A percentile compares a stretch with the other conserved stretches of the same genome.
These are phyloP conservation scores for Semicossyphus pulcher DNA, from an alignment of 2,113 vertebrate genomes.

Conservation along the genomic window DNA sequence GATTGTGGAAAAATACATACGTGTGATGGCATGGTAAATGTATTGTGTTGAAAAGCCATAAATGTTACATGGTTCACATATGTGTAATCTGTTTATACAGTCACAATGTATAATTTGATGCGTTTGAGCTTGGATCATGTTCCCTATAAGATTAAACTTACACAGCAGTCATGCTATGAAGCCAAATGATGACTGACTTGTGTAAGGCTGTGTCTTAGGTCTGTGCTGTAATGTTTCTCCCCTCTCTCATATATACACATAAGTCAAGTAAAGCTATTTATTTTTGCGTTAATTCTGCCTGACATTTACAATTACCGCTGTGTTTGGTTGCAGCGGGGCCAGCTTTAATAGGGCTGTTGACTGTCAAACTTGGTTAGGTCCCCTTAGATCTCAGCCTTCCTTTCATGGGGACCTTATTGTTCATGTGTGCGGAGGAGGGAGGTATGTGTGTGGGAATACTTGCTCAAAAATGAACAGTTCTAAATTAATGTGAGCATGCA, in stretches of 20 bases:
- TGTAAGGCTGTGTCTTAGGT: slow-evolving; percentile 9
- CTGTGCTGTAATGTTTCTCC: slow-evolving; percentile 43
- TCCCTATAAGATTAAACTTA: slow-evolving; percentile 31
- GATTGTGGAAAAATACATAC: slow-evolving; percentile 44
- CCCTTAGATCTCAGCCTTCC: slow-evolving; percentile 74
- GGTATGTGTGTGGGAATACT: slow-evolving; percentile 27
- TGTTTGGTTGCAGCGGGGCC: slow-evolving; percentile 81
- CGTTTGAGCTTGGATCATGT: slow-evolving; percentile 20
- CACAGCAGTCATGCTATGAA: slow-evolving; percentile 18
- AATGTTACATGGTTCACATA: slow-evolving; percentile 44
- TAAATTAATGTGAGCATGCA: slow-evolving; percentile 16
- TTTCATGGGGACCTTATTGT: slow-evolving; percentile 76
- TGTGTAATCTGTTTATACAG: slow-evolving; percentile 47
- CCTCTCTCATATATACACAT: slow-evolving; percentile 35
- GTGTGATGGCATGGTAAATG: slow-evolving; percentile 25
- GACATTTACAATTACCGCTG: slow-evolving; percentile 86
- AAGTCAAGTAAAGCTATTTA: slow-evolving; percentile 78
- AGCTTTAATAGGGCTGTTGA: slow-evolving; percentile 83
- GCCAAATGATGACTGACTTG: slow-evolving; percentile 34
- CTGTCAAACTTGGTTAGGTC: slow-evolving; percentile 85
- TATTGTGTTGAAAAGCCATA: slow-evolving; percentile 47
- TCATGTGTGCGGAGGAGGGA: slow-evolving; percentile 25
- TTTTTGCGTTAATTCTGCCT: slow-evolving; percentile 83
- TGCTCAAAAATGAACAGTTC: slow-evolving; percentile 2
- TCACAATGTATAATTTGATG: slow-evolving; percentile 40